phyloP scores from a whole-genome alignment of 2,113 vertebrate genomes.

The Dermatemys mawii region DNA sequence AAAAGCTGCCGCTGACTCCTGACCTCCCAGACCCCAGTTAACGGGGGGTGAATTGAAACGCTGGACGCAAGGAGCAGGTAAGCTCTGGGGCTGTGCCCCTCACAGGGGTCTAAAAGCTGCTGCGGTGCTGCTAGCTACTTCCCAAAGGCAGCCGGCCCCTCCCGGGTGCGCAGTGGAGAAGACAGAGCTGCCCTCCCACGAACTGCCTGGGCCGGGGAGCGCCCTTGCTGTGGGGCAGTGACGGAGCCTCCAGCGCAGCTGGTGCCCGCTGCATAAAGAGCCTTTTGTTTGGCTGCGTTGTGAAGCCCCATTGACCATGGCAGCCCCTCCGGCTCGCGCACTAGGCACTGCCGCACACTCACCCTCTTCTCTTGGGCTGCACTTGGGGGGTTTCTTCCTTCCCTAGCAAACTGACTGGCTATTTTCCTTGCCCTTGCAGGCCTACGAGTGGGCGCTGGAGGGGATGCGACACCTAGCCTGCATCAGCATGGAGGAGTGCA shows the following conservation, averaged over 20 bases:
- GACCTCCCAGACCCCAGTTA: not conserved
- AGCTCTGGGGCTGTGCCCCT: not conserved
- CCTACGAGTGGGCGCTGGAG: constrained; percentile 83
- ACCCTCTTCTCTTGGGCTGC: constrained; percentile 36
- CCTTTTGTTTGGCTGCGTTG: constrained; percentile 58
- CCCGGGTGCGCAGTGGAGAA: not conserved
- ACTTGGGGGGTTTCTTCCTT: not conserved
- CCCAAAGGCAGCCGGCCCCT: not conserved
- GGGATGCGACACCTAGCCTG: constrained; percentile 83
- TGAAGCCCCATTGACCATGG: constrained; percentile 43
- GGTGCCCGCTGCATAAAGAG: constrained; percentile 51
- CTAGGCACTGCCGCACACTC: constrained; percentile 22
- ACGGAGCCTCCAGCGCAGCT: constrained; percentile 47
- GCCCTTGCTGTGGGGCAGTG: not conserved
- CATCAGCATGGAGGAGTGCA: constrained; percentile 83
- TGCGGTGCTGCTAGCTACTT: not conserved
- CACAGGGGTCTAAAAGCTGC: not conserved
- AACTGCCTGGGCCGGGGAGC: not conserved
- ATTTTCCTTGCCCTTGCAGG: constrained; percentile 71
- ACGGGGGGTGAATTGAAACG: not conserved
- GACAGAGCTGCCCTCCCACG: not conserved
- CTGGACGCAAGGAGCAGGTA: not conserved
- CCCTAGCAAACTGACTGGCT: not conserved
- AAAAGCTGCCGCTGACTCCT: too few relatives aligned
- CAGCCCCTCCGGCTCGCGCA: not conserved